A percentile compares a stretch with the other conserved stretches of the same genome.
phyloP scores from a whole-genome alignment of 2,797 vertebrate genomes.

The Picus viridis region DNA sequence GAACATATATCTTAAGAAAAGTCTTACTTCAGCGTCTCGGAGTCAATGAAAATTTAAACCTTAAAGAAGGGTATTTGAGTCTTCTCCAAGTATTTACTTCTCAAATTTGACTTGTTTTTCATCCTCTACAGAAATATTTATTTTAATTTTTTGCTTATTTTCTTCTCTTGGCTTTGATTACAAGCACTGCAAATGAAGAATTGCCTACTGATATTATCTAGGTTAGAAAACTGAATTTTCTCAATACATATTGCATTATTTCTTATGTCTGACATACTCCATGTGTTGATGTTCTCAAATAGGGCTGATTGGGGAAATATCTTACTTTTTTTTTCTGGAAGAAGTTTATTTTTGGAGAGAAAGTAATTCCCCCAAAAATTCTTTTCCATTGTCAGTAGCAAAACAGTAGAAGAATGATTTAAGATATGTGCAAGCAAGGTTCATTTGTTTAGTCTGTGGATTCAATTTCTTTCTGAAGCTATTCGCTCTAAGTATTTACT shows the following conservation, averaged over 20 bases:
- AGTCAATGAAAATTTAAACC: not conserved
- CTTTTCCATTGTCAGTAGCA: not conserved
- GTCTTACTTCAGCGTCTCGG: not conserved
- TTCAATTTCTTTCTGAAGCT: not conserved
- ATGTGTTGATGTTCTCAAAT: conserved; percentile 18
- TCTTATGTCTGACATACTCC: not conserved
- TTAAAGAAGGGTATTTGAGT: not conserved
- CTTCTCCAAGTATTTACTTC: not conserved
- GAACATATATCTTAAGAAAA: not conserved
- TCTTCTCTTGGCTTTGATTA: not conserved
- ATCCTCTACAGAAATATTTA: not conserved
- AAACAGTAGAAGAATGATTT: not conserved
- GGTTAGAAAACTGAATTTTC: conserved; percentile 44
- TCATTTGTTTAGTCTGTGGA: not conserved
- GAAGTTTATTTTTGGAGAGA: not conserved
- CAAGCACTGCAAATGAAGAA: not conserved
- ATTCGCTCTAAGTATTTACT: accelerated
- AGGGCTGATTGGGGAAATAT: not conserved
- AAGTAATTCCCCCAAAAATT: not conserved
- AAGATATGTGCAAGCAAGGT: not conserved
- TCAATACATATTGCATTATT: conserved; percentile 5
- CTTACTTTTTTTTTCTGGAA: not conserved
- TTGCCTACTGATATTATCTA: conserved; percentile 22
- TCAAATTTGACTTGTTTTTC: not conserved
- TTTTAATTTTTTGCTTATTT: not conserved